Evolutionary conservation across 1,140 invertebrate species (phyloP).

Genomic region (Drepana arcuata): DNA sequence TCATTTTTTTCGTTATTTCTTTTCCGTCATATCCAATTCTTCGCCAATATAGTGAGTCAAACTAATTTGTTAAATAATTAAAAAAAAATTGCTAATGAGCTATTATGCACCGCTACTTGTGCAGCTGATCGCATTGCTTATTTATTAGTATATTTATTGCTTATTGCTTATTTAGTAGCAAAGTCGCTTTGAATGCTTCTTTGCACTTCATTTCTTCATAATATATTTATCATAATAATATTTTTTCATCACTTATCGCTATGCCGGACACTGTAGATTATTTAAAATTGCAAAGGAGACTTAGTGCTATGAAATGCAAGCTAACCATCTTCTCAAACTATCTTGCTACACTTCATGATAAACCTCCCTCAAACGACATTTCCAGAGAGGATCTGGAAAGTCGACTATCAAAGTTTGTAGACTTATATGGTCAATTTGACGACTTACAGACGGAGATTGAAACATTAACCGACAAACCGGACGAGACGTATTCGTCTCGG

Average conservation of each 20-base stretch:
- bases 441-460: constrained; percentile 13
- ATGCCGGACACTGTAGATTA: neutral
- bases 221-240: constrained; percentile 1
- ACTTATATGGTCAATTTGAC: constrained; percentile 8
- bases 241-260: constrained; percentile 1
- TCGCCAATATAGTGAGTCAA: too few species aligned
- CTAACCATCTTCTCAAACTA: constrained; percentile 1
- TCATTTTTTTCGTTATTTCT: too few species aligned
- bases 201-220: constrained; percentile 5
- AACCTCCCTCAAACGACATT: constrained; percentile 1
- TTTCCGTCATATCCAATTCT: too few species aligned
- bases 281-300: constrained; percentile 3
- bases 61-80: too few species aligned
- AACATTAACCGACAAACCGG: constrained; percentile 2
- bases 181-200: too few species aligned
- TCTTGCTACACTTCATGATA: neutral
- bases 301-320: constrained; percentile 1
- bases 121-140: too few species aligned
- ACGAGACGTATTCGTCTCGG: constrained; percentile 1
- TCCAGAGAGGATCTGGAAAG: constrained; percentile 4
- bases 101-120: too few species aligned
- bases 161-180: too few species aligned
- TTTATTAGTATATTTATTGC: too few species aligned
- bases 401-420: constrained; percentile 11
- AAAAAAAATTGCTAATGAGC: too few species aligned